A percentile compares a stretch with the other conserved stretches of the same genome.
These are phyloP conservation scores for Tichodroma muraria DNA, from an alignment of 2,113 vertebrate genomes.

Conservation along the genomic window DNA sequence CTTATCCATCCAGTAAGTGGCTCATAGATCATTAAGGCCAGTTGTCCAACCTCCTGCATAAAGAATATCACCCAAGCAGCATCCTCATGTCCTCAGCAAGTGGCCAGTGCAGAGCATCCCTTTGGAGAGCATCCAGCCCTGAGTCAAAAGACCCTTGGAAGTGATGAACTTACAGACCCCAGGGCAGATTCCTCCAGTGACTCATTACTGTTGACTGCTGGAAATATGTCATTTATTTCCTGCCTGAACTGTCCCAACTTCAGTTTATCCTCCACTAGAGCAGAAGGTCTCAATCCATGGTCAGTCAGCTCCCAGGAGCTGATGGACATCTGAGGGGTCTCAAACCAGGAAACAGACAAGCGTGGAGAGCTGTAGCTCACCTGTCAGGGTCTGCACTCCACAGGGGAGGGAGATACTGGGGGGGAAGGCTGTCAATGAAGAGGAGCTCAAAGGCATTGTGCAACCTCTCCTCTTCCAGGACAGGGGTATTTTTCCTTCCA, in stretches of 20 bases:
- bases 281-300: not conserved
- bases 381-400: not conserved
- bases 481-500: not conserved
- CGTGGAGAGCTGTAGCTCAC: not conserved
- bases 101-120: not conserved
- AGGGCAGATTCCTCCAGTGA: constrained; percentile 18
- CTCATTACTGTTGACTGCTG: not conserved
- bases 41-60: not conserved
- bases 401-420: not conserved
- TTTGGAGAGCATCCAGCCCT: not conserved
- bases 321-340: not conserved
- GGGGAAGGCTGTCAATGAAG: not conserved
- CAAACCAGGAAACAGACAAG: not conserved
- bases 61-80: not conserved
- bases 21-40: not conserved
- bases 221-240: constrained; percentile 44
- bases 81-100: not conserved
- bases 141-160: not conserved
- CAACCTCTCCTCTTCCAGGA: not conserved
- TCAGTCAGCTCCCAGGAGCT: not conserved
- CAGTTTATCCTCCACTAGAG: not conserved
- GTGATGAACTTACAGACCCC: not conserved
- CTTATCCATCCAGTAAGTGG: not conserved
- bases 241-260: not conserved
- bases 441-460: not conserved